A percentile compares a stretch with the other conserved stretches of the same genome.
Evolutionary conservation across 2,797 vertebrate genomes (phyloP).

Genomic region (Pseudocheirus occidentalis): DNA sequence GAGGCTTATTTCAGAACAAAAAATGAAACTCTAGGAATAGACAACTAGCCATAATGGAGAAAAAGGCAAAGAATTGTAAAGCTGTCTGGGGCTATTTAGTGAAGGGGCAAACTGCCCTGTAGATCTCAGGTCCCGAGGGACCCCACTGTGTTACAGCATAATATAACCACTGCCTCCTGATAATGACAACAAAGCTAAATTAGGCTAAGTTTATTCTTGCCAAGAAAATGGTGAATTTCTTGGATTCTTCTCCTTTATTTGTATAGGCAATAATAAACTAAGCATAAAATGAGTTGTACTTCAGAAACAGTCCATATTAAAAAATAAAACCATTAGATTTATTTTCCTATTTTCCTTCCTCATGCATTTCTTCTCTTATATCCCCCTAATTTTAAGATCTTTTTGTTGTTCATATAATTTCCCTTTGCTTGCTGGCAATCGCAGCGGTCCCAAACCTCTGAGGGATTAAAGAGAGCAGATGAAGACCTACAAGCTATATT

Average conservation of each 20-base stretch:
- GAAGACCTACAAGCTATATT: neutral
- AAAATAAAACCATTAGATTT: neutral
- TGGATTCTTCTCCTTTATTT: slow-evolving; percentile 10
- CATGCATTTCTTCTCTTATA: neutral
- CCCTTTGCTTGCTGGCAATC: neutral
- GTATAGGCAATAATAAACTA: slow-evolving; percentile 1
- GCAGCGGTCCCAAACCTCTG: neutral
- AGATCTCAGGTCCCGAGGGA: neutral
- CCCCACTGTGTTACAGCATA: neutral
- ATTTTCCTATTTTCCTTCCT: neutral
- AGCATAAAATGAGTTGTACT: neutral
- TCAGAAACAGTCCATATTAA: neutral
- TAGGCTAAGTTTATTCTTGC: neutral
- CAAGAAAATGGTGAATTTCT: neutral
- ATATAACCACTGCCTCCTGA: neutral
- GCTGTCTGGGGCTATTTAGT: neutral
- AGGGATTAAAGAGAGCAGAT: neutral
- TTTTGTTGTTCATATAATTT: neutral
- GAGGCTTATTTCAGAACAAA: neutral
- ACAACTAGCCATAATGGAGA: neutral
- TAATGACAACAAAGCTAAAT: neutral
- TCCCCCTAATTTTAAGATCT: neutral
- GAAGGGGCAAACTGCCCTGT: neutral
- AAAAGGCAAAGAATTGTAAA: neutral
- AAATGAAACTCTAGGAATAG: neutral